These are phyloP conservation scores for Pristionchus mayeri DNA, from an alignment of 2,888 invertebrate species.

Conservation along the genomic window DNA sequence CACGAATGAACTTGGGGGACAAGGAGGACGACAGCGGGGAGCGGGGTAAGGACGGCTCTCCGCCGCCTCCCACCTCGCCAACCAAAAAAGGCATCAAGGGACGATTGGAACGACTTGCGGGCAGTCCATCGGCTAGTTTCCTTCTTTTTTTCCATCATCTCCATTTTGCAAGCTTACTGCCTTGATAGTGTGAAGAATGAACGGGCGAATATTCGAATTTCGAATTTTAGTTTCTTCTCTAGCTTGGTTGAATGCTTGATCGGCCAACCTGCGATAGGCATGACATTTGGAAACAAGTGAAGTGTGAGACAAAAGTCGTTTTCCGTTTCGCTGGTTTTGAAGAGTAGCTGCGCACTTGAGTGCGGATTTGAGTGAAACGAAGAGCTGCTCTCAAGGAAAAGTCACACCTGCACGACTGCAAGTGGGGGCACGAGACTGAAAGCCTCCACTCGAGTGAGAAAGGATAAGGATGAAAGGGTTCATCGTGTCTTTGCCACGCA, in stretches of 20 bases:
- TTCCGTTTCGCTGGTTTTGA: neutral
- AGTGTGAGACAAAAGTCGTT: neutral
- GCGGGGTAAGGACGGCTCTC: slow-evolving; percentile 2
- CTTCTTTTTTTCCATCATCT: neutral
- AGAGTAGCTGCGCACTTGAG: neutral
- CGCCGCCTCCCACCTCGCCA: neutral
- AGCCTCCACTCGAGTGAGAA: neutral
- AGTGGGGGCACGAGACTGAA: neutral
- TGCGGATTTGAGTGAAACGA: neutral
- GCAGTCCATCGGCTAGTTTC: slow-evolving; percentile 23
- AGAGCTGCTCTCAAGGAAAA: neutral
- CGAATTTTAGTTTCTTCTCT: no score
- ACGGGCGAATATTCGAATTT: no score
- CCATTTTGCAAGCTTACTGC: no score
- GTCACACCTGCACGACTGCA: neutral
- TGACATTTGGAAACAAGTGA: neutral
- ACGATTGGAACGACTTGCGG: slow-evolving; percentile 6
- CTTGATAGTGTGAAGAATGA: no score
- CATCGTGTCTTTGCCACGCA: neutral
- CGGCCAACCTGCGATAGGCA: neutral
- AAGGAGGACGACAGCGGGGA: slow-evolving; percentile 37
- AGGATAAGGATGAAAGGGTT: neutral
- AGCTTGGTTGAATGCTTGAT: neutral
- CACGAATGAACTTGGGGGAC: slow-evolving; percentile 15
- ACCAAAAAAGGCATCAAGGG: slow-evolving; percentile 46